Evolutionary conservation across 2,113 vertebrate genomes (phyloP), one percentile per base, ranked within the genome.

Genomic region (Tachysurus fulvidraco): DNA sequence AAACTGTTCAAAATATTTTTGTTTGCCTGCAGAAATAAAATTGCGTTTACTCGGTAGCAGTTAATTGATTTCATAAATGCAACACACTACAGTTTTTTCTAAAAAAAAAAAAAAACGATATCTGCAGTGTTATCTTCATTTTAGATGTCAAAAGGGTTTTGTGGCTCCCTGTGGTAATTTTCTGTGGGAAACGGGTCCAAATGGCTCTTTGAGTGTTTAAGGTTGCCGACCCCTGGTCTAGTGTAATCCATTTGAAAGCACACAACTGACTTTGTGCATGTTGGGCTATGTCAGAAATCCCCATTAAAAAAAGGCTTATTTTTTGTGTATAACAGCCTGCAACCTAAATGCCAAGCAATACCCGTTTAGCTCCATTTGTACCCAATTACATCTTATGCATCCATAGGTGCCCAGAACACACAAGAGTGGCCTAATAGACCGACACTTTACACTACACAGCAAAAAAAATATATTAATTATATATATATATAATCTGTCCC

Each of bases 361-460:
- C 73, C 9, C 46, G n/a, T 50, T 76, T 52, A 52, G 46, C 14
- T 2, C 12, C 3, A n/a, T 50, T 52, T 52, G 5, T 50, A n/a
- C 8, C 0, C 7, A 77, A 77, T 77, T 77, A 17, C 25, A 28
- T 25, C 44, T 28, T 28, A 28, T 17, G 6, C 25, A n/a, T 46
- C 59, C 28, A 57, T 14, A 28, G 25, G 50, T 13, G 12, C 25
- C 67, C 44, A 77, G 1, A 78, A 36, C 16, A 79, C 54, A 21
- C 57, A 14, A 78, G 28, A 3, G n/a, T 55, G 76, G 16, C n/a
- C 19, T 85, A 65, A 65, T 21, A 4, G 46, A 79, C 14, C 25
- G 69, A 78, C 14, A 67, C 46, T 54, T 64, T 13, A 77, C 23
- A 60, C 54, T n/a, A 84, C 71, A 84, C 57, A 77, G 64, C 9